Percentiles rank a stretch among this genome's conserved stretches.
Conservation (phyloP, 92 coral and sea anemone species). For the Zoanthus sociatus region DNA sequence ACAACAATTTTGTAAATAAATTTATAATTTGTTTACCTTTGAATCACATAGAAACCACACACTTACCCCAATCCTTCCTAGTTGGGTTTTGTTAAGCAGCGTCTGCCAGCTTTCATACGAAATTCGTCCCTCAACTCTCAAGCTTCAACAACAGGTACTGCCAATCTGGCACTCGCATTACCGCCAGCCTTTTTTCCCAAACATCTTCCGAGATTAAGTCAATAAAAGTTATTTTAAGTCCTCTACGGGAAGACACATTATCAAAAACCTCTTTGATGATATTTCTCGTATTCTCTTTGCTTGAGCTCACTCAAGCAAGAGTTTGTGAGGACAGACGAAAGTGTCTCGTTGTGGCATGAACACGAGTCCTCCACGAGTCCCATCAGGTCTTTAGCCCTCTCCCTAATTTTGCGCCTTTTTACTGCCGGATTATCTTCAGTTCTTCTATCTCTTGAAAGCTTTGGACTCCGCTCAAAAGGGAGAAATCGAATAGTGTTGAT, state of each 20-base stretch:
- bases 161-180: slow-evolving; percentile 7
- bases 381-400: background rate
- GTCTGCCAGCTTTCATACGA: background rate
- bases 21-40: background rate
- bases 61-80: background rate
- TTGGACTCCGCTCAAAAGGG: background rate
- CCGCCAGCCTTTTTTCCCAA: background rate
- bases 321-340: background rate
- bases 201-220: slow-evolving; percentile 1
- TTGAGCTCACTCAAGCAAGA: slow-evolving; percentile 3
- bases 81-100: slow-evolving; percentile 1
- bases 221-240: background rate
- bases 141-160: background rate
- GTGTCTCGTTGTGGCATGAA: background rate
- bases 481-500: background rate
- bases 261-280: slow-evolving; percentile 2
- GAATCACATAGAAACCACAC: too few species aligned
- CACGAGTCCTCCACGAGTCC: background rate
- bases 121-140: background rate
- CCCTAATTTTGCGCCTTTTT: slow-evolving; percentile 2
- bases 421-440: background rate
- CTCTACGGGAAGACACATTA: background rate
- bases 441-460: background rate
- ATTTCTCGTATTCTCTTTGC: background rate
- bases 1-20: too few species aligned